phyloP scores from a whole-genome alignment of 1,140 invertebrate genomes.

The Pollicipes pollicipes region DNA sequence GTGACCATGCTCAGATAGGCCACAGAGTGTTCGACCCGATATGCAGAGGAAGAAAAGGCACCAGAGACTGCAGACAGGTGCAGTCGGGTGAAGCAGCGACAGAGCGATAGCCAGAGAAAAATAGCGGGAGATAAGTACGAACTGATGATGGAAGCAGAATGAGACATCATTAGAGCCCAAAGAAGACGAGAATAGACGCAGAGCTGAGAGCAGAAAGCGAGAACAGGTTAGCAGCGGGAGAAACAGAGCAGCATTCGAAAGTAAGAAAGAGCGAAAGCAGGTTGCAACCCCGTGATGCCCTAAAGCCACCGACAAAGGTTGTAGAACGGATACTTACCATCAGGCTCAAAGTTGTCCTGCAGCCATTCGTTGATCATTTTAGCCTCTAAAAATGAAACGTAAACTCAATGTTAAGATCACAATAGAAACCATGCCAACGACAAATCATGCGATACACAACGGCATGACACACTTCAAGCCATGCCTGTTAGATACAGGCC shows the following conservation, averaged over 20 bases:
- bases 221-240: background rate
- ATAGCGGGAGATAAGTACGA: background rate
- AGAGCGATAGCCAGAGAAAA: constrained; percentile 1
- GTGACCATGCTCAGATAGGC: background rate
- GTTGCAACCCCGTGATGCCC: no score
- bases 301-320: no score
- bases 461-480: no score
- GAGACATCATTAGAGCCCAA: no score
- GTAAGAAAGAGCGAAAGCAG: background rate
- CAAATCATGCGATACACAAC: no score
- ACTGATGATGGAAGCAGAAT: no score
- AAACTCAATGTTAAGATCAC: background rate
- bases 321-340: background rate
- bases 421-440: background rate
- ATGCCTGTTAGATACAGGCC: no score
- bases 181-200: background rate
- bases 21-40: background rate
- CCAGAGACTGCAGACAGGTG: background rate
- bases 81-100: no score
- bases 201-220: background rate
- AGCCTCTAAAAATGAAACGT: background rate
- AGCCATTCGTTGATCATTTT: background rate
- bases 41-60: background rate
- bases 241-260: background rate
- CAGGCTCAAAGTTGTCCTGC: background rate